Evolutionary conservation across 2,113 vertebrate genomes (phyloP).

Genomic region (Lamprotornis superbus): DNA sequence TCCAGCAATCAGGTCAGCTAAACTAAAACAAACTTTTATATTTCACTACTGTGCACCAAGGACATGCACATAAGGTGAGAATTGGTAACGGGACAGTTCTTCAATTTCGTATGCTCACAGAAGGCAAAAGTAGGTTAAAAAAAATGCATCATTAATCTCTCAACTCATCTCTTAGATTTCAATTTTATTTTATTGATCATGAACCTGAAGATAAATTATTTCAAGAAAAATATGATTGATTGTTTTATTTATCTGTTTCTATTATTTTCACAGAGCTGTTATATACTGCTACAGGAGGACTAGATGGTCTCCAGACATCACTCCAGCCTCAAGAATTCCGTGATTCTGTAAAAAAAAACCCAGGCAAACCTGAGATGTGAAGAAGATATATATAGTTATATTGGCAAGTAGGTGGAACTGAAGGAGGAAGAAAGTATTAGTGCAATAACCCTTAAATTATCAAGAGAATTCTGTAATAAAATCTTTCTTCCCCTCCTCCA

Average conservation of each 20-base stretch:
- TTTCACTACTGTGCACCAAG: neutral
- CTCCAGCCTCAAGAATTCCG: neutral
- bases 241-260: neutral
- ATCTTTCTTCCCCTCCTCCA: accelerated
- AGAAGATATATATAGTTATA: neutral
- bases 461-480: neutral
- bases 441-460: neutral
- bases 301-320: neutral
- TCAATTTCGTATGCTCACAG: neutral
- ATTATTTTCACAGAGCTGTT: neutral
- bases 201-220: neutral
- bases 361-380: neutral
- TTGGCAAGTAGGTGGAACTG: neutral
- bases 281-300: neutral
- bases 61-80: neutral
- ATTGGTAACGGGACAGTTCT: neutral
- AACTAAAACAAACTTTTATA: neutral
- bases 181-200: neutral
- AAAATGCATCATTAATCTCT: neutral
- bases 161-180: neutral
- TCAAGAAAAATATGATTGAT: neutral
- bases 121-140: neutral
- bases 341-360: neutral
- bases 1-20: neutral
- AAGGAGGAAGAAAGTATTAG: neutral